Conservation (phyloP, 1,140 invertebrate species). For the Conopomorpha cramerella region DNA sequence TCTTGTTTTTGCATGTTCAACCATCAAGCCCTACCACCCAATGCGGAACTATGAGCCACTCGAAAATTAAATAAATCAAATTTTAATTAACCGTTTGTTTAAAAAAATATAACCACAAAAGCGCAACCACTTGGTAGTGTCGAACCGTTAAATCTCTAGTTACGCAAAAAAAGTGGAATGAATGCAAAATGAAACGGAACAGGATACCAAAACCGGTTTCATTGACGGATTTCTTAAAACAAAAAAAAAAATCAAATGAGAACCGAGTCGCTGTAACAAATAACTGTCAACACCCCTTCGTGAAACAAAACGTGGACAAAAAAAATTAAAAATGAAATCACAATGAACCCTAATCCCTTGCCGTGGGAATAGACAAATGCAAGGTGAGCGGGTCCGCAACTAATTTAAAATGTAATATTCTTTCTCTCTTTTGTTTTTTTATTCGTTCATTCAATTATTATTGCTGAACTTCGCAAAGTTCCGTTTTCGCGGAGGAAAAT, state of each 20-base stretch:
- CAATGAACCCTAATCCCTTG: slow-evolving; percentile 49
- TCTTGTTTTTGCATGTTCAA: too few relatives aligned
- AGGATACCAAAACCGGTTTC: slow-evolving; percentile 43
- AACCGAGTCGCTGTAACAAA: slow-evolving; percentile 54
- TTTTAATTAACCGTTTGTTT: slow-evolving; percentile 46
- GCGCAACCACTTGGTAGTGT: slow-evolving; percentile 24
- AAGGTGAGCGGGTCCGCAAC: slow-evolving; percentile 51
- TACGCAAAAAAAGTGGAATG: slow-evolving; percentile 34
- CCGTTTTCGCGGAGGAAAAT: too few relatives aligned
- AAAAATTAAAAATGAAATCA: slow-evolving; percentile 51
- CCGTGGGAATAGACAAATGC: slow-evolving; percentile 55
- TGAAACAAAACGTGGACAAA: slow-evolving; percentile 47
- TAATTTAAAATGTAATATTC: slow-evolving; percentile 59
- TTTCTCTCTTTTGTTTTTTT: slow-evolving; percentile 40
- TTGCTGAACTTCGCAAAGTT: too few relatives aligned
- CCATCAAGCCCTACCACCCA: slow-evolving; percentile 25
- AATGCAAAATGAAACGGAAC: slow-evolving; percentile 36
- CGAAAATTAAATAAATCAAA: slow-evolving; percentile 48
- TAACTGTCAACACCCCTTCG: slow-evolving; percentile 59
- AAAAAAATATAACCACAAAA: slow-evolving; percentile 49
- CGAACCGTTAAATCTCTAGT: slow-evolving; percentile 52
- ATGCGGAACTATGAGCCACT: slow-evolving; percentile 4
- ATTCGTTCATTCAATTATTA: slow-evolving; percentile 17
- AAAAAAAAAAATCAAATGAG: slow-evolving; percentile 42
- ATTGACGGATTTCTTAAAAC: slow-evolving; percentile 44